Evolutionary conservation across 1,140 invertebrate species (phyloP).

Genomic region (Drosophila malerkotliana): DNA sequence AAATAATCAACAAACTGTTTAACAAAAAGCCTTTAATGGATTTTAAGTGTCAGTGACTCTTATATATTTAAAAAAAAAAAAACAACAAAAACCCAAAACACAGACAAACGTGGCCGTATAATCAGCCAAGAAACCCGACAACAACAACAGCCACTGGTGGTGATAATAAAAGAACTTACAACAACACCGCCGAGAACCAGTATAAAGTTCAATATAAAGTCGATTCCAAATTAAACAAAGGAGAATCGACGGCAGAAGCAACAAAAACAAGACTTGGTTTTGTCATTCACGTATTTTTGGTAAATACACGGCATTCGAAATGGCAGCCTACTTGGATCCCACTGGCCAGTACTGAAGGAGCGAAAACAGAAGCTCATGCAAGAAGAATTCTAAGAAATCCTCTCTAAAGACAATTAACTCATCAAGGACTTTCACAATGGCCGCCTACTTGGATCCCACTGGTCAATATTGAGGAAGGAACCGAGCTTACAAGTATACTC

Average conservation of each 20-base stretch:
- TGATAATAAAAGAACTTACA: conserved; percentile 83
- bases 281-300: conserved; percentile 69
- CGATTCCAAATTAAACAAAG: conserved; percentile 74
- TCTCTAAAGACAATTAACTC: not conserved
- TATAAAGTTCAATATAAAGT: conserved; percentile 70
- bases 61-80: conserved; percentile 22
- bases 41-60: conserved; percentile 82
- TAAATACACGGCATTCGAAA: conserved; percentile 56
- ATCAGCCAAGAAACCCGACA: conserved; percentile 63
- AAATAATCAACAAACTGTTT: conserved; percentile 49
- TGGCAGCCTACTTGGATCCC: conserved; percentile 71
- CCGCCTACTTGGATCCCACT: conserved; percentile 76
- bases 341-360: conserved; percentile 63
- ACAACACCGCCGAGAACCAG: conserved; percentile 68
- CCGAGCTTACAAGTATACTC: not conserved
- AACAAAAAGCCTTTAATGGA: conserved; percentile 72
- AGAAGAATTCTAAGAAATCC: not conserved
- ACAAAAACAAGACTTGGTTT: conserved; percentile 45
- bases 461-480: conserved; percentile 68
- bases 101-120: conserved; percentile 65
- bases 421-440: conserved; percentile 49
- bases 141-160: conserved; percentile 35
- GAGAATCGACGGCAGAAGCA: conserved; percentile 35
- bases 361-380: not conserved
- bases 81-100: conserved; percentile 27